Base-by-base conservation (phyloP, 2,888 invertebrate species). In the Trissolcus brochymenae region DNA sequence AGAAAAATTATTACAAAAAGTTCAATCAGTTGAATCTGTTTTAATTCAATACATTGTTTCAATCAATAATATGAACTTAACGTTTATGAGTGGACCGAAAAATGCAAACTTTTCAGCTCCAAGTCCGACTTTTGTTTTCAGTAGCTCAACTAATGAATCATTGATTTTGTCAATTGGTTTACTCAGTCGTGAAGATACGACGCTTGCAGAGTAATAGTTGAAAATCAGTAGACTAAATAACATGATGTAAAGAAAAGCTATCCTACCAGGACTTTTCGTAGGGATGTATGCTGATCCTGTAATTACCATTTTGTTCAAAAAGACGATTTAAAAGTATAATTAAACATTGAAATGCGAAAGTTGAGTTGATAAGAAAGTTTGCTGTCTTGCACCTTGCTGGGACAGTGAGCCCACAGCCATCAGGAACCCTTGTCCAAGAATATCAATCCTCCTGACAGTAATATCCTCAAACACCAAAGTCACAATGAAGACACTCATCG, bases 101-200 rank as follows among this genome's bases (percentile, higher is more conserved):
- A 84, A 84, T 0, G 82, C 76, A 29, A 83, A 82, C 14, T 82
- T 83, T 41, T 87, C 87, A 0, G 86, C 85, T 3, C 82, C 83
- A 1, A 87, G 75, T 64, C 78, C 81, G 9, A 87, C 46, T 19
- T 83, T 76, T 35, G 83, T 81, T 29, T 73, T 73, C 0, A 82
- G 79, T 4, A 87, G 81, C n/a, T 84, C 81, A 4, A 81, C 82
- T 1, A 87, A 79, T 0, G 86, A 86, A 78, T 87, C 87, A 55
- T 87, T 87, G 78, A 87, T 86, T 80, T 85, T 87, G 2, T 83
- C 83, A 3, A 87, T 80, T 1, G 87, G 87, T 50, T 84, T 81
- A 64, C 82, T 85, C 6, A 88, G 78, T 50, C 87, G 83, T 7
- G 84, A 84, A 0, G 87, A 87, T 4, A 88, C 87, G 4, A 88